Evolutionary conservation across 2,113 vertebrate species (phyloP).

Genomic region (Dasyprocta punctata): DNA sequence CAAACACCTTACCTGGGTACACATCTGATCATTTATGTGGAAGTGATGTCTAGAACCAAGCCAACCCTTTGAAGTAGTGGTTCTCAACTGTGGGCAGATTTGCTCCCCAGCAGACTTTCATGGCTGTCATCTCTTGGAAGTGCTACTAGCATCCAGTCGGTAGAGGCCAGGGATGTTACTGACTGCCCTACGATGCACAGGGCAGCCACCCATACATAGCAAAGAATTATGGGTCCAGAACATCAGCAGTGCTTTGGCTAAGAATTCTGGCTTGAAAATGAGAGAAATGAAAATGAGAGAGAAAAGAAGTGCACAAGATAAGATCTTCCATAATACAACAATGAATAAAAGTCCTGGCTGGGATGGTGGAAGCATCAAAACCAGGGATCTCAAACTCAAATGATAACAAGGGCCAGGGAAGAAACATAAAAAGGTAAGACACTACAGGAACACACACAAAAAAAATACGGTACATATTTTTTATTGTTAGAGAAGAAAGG

Average conservation of each 20-base stretch:
- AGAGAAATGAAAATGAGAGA: not conserved
- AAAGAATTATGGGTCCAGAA: not conserved
- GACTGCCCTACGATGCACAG: not conserved
- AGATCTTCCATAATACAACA: not conserved
- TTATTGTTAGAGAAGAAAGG: not conserved
- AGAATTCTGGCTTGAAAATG: not conserved
- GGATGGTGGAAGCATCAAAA: not conserved
- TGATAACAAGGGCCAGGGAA: not conserved
- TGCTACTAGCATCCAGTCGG: not conserved
- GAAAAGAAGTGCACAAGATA: not conserved
- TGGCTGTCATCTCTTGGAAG: not conserved
- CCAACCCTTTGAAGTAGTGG: not conserved
- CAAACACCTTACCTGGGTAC: not conserved
- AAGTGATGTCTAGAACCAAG: not conserved
- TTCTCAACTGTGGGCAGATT: not conserved
- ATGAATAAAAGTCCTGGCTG: not conserved
- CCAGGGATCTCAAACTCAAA: not conserved
- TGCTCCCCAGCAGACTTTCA: not conserved
- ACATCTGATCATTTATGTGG: not conserved
- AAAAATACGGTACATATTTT: not conserved
- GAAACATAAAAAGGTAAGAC: not conserved
- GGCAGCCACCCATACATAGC: fast-evolving
- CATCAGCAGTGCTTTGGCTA: not conserved
- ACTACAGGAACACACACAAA: not conserved
- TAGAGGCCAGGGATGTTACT: not conserved